Conservation (phyloP, 2,113 vertebrate genomes). For the Ptilorrhoa leucosticta region DNA sequence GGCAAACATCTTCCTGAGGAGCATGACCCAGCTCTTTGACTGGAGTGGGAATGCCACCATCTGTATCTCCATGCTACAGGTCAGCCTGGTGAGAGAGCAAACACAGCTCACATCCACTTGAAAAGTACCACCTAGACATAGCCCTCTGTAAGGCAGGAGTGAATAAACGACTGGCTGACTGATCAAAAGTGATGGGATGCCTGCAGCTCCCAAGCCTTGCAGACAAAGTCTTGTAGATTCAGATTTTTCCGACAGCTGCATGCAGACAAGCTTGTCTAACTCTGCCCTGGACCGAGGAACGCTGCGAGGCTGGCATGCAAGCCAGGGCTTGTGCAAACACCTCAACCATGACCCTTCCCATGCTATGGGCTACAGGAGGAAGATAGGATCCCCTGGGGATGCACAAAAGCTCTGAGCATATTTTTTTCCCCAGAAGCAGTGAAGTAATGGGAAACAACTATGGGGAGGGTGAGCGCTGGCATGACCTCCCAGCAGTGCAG, state of each 20-base stretch:
- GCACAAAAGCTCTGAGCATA: neutral
- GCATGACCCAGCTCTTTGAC: neutral
- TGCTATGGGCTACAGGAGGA: fast-evolving
- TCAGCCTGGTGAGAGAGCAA: neutral
- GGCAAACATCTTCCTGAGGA: neutral
- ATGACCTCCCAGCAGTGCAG: neutral
- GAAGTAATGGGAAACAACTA: neutral
- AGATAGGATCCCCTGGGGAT: neutral
- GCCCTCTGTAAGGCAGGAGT: neutral
- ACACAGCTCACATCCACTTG: neutral
- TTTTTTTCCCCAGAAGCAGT: neutral
- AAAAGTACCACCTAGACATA: neutral
- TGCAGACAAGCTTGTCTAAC: neutral
- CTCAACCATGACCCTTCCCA: fast-evolving
- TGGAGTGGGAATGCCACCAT: fast-evolving
- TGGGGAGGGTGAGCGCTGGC: fast-evolving
- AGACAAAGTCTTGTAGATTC: neutral
- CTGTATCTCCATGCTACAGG: neutral
- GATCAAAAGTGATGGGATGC: neutral
- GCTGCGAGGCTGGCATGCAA: fast-evolving
- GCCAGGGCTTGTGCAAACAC: neutral
- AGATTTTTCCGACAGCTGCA: neutral
- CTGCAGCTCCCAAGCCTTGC: neutral
- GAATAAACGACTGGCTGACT: neutral
- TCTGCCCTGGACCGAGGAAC: neutral